phyloP scores from a whole-genome alignment of 2,113 vertebrate genomes.

The Chloebia gouldiae region DNA sequence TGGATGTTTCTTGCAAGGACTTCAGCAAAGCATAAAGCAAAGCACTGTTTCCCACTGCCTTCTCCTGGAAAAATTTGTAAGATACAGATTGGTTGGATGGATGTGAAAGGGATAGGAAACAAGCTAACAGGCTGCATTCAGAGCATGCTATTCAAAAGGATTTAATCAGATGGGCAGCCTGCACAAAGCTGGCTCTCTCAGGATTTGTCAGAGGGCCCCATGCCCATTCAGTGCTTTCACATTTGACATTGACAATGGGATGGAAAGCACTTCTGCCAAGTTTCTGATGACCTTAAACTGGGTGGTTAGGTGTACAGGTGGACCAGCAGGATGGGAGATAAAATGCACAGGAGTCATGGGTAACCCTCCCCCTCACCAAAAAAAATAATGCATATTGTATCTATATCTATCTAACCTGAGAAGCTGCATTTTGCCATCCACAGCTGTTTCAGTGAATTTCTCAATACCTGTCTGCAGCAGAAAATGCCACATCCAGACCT shows the following conservation, averaged over 20 bases:
- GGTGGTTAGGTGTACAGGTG: rapidly evolving
- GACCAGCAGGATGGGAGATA: rapidly evolving
- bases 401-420: neutral
- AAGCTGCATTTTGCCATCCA: neutral
- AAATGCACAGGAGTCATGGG: neutral
- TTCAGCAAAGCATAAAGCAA: neutral
- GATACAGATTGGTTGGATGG: neutral
- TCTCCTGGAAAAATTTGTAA: neutral
- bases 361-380: neutral
- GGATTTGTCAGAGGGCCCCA: rapidly evolving
- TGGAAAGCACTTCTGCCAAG: neutral
- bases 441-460: neutral
- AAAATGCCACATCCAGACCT: neutral
- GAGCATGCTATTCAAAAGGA: neutral
- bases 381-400: too few species aligned
- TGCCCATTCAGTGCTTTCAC: neutral
- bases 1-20: neutral
- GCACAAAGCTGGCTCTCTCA: neutral
- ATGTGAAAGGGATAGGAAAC: neutral
- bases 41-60: neutral
- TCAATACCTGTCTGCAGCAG: neutral
- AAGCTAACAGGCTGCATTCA: neutral
- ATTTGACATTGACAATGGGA: neutral
- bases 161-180: neutral
- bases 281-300: neutral